Base-by-base conservation (phyloP, 2,113 vertebrate genomes). In the Alces alces region DNA sequence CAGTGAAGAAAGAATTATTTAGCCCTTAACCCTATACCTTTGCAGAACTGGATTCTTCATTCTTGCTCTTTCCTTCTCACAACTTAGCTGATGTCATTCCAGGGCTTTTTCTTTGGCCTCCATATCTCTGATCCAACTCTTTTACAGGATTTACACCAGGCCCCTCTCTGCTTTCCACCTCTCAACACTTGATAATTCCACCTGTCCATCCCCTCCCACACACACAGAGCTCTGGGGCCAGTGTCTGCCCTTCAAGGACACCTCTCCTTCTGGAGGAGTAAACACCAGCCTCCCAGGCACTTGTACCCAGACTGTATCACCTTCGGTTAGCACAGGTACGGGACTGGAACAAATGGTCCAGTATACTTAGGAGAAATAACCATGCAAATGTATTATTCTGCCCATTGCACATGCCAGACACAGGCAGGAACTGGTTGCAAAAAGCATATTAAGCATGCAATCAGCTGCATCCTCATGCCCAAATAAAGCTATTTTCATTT, bases 401-500 rank as follows among this genome's bases (percentile, higher is more conserved):
- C 85, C 96, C 89, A 28, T 17, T 86, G 55, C 70, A 43, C 36
- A 47, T 76, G 57, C 80, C 55, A 57, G 87, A 86, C 91, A 82
- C 80, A 96, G 50, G 73, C 66, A 93, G 89, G 15, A 79, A 91
- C 70, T 88, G 91, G 58, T 78, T 92, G 86, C 87, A 96, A 94
- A 73, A 95, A 93, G 92, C 96, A 90, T 52, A 97, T 97, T 96
- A 97, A 93, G 87, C 93, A 93, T 96, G 87, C 95, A 93, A 95
- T 95, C 97, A 97, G 89, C 89, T 80, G 95, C 96, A 90, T 87
- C 95, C 87, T 95, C 25, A 0, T 28, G 79, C 96, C 95, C 97
- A 97, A 96, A 97, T 97, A 98, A 97, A 97, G 97, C 95, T 95
- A 97, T 98, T 98, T 98, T 98, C 97, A 97, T 98, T 97, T 97